phyloP scores from a whole-genome alignment of 2,888 invertebrate genomes.

The Drosophila phalerata region DNA sequence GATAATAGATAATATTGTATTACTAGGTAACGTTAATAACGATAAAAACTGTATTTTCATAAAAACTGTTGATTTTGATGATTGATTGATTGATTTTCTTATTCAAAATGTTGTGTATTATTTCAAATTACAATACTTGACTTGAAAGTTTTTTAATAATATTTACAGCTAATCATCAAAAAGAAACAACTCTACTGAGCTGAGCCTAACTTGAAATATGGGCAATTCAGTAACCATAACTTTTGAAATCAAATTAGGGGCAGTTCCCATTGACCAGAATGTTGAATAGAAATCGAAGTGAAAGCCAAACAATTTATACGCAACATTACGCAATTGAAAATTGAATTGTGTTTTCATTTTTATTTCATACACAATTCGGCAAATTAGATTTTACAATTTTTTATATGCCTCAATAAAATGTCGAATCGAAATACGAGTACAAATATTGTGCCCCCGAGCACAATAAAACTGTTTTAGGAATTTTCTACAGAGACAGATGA shows the following conservation, averaged over 20 bases:
- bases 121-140: too few relatives aligned
- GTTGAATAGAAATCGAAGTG: slow-evolving; percentile 28
- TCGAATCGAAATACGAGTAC: slow-evolving; percentile 20
- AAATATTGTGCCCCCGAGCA: slow-evolving; percentile 70
- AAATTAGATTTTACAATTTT: slow-evolving; percentile 76
- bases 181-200: not conserved
- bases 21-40: too few relatives aligned
- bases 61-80: too few relatives aligned
- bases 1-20: too few relatives aligned
- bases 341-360: slow-evolving; percentile 68
- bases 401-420: slow-evolving; percentile 52
- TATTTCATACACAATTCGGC: slow-evolving; percentile 45
- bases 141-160: not conserved
- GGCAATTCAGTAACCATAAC: slow-evolving; percentile 50
- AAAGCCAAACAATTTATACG: slow-evolving; percentile 70
- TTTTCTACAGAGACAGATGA: slow-evolving; percentile 6
- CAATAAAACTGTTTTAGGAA: slow-evolving; percentile 60
- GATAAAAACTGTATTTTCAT: too few relatives aligned
- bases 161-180: not conserved
- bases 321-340: slow-evolving; percentile 78
- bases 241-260: slow-evolving; percentile 64
- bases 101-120: too few relatives aligned
- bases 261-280: slow-evolving; percentile 9
- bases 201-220: slow-evolving; percentile 21
- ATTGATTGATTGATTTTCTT: too few relatives aligned